Base-by-base conservation (phyloP, 2,113 vertebrate species). In the Suricata suricatta region DNA sequence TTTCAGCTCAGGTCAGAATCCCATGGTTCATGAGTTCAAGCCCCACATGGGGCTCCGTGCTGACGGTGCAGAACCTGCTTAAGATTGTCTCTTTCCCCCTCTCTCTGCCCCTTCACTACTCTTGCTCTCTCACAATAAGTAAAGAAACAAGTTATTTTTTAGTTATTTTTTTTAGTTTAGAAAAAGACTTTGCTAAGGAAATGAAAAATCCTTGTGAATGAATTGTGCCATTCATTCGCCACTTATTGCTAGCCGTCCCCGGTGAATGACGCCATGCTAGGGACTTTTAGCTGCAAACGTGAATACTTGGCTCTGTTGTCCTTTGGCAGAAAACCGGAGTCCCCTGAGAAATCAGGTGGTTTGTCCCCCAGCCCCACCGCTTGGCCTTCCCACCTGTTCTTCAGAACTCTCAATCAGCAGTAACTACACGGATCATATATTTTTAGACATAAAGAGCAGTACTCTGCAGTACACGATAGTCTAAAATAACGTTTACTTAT, bases 371-470 rank as follows among this genome's bases (percentile, higher is more conserved):
- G 47, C 60, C 74, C 38, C 38, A 82, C 41, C 54, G 3, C 8
- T 29, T 63, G 33, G 71, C 63, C 44, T 95, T 35, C 69, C 64
- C 31, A 87, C 64, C 85, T 96, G 74, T 47, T 93, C 96, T 96
- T 35, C 82, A 86, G 92, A 72, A 90, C 44, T 79, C 68, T 96
- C 89, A 76, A 41, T 81, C 82, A 93, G 63, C 60, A 84, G 92
- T 29, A 25, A 60, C 72, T 92, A 89, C 72, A 83, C 2, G 81
- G 91, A 63, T 85, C 89, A 72, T 88, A 86, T 83, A 80, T 74
- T 97, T 94, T 97, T 96, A 97, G 50, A 31, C 44, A 89, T 15
- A 92, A 93, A 72, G 16, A 90, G 41, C 7, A 38, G 9, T 35
- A 16, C 1, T 92, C 38, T 57, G 47, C 50, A 71, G 91, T 94